These are phyloP conservation scores for Busseola fusca DNA, from an alignment of 2,888 invertebrate genomes.

Conservation along the genomic window DNA sequence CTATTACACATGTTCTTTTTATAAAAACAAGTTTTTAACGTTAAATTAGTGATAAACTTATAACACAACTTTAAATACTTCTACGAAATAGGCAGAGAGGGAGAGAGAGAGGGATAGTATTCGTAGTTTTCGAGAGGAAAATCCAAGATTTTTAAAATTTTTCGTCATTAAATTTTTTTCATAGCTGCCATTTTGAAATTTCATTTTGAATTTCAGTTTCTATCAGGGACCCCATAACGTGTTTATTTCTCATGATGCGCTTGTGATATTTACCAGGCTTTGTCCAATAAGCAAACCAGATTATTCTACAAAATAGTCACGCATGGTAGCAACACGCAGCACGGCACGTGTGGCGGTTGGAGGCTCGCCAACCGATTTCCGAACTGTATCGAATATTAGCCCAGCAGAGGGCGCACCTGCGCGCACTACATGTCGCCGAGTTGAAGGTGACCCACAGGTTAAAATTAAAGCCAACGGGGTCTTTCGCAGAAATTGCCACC, in stretches of 20 bases:
- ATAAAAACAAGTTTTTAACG: background rate
- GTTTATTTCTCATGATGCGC: background rate
- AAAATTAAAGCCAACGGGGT: slow-evolving; percentile 60
- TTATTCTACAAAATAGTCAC: slow-evolving; percentile 24
- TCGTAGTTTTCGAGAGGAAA: background rate
- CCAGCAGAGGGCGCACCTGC: slow-evolving; percentile 64
- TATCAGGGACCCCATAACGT: background rate
- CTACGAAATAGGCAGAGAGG: background rate
- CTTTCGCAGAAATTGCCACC: slow-evolving; percentile 59
- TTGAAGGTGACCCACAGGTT: slow-evolving; percentile 63
- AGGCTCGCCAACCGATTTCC: slow-evolving; percentile 64
- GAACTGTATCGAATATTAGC: slow-evolving; percentile 58
- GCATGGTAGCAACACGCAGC: slow-evolving; percentile 48
- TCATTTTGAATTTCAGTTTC: background rate
- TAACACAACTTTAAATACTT: background rate
- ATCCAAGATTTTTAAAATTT: background rate
- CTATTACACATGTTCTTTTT: background rate
- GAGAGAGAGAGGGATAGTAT: background rate
- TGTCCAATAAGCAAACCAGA: slow-evolving; percentile 21
- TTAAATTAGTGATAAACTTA: background rate
- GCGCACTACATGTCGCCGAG: slow-evolving; percentile 46
- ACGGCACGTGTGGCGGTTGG: slow-evolving; percentile 66
- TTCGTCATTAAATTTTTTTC: background rate
- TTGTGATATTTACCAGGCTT: slow-evolving; percentile 14
- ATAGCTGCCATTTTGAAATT: background rate